phyloP scores from a whole-genome alignment of 2,797 vertebrate species.

The Odontamblyopus lacepedii region DNA sequence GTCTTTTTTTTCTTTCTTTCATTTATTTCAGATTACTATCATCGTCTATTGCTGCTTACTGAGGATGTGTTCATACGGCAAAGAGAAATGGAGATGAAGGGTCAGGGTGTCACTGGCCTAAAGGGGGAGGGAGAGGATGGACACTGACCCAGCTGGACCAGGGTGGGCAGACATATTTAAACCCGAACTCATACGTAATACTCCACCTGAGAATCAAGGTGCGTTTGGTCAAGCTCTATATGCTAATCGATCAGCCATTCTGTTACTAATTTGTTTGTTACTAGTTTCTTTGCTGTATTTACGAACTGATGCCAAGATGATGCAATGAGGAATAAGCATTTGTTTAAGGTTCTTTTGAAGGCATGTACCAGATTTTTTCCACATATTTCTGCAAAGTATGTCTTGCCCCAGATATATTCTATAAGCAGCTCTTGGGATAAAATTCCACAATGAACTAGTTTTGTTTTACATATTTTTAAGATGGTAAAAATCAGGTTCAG shows the following conservation, averaged over 20 bases:
- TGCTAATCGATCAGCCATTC: not conserved
- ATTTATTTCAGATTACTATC: constrained; percentile 92
- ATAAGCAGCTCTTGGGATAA: no score
- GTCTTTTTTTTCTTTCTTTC: constrained; percentile 57
- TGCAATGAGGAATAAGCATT: not conserved
- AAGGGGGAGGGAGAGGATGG: constrained; percentile 29
- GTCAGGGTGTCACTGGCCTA: constrained; percentile 43
- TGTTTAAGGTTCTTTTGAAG: not conserved
- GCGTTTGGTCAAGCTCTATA: not conserved
- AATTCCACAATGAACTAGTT: no score
- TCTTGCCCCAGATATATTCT: no score
- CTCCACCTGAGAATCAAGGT: not conserved
- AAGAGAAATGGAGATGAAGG: constrained; percentile 56
- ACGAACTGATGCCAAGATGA: no score
- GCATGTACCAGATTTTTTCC: no score
- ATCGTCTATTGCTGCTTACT: constrained; percentile 65
- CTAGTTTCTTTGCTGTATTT: no score
- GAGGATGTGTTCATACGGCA: constrained; percentile 59
- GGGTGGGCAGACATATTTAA: constrained; percentile 14
- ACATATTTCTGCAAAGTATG: no score
- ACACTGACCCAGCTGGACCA: constrained; percentile 52
- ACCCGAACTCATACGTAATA: not conserved
- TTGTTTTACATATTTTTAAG: no score
- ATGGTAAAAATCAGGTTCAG: no score
- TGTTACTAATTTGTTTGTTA: no score